Conservation (phyloP, 2,888 invertebrate species). For the Tenthredo scrophulariae region DNA sequence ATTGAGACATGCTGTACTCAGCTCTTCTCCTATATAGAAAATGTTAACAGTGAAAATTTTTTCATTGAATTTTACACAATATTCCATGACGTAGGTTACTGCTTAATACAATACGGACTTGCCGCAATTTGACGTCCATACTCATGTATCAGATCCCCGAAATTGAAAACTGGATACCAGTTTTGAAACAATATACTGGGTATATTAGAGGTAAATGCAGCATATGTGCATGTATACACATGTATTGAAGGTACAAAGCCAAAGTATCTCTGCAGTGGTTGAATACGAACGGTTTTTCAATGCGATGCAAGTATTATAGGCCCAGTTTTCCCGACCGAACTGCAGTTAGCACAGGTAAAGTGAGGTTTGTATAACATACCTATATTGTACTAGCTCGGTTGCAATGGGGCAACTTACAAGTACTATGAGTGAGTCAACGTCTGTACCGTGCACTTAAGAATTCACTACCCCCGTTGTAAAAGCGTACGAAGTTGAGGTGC, state of each 20-base stretch:
- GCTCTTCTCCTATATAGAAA: not conserved
- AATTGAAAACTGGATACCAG: not conserved
- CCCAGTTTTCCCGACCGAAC: conserved; percentile 3
- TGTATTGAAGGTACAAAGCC: conserved; percentile 14
- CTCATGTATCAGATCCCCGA: not conserved
- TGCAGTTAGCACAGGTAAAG: conserved; percentile 19
- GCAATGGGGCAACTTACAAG: conserved; percentile 25
- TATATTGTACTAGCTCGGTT: not conserved
- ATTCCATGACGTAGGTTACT: not conserved
- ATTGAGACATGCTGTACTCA: not conserved
- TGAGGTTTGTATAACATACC: conserved; percentile 25
- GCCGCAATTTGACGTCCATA: not conserved
- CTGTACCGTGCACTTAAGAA: conserved; percentile 28
- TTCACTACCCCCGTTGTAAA: conserved; percentile 31
- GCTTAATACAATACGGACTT: not conserved
- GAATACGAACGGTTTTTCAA: conserved; percentile 24
- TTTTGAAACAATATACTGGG: not conserved
- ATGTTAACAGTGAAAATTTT: not conserved
- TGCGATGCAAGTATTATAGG: conserved; percentile 12
- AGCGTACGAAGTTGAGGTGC: conserved; percentile 11
- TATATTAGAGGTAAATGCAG: not conserved
- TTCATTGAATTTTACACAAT: not conserved
- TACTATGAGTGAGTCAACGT: conserved; percentile 36
- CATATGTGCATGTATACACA: not conserved
- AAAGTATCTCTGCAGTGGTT: not conserved